Conservation (phyloP, 1,140 invertebrate species). For the Drosophila sproati region DNA sequence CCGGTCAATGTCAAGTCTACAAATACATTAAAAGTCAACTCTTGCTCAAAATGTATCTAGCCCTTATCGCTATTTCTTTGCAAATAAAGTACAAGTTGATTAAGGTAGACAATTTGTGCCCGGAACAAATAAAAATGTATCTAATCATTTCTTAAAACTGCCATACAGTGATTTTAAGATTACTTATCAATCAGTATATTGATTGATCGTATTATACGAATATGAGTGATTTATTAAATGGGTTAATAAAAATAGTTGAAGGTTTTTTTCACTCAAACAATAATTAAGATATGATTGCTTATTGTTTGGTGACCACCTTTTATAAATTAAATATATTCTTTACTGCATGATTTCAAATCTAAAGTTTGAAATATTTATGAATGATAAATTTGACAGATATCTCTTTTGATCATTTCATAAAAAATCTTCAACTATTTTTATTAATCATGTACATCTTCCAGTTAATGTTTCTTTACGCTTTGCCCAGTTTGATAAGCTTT, state of each 20-base stretch:
- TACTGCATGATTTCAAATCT: too few species aligned
- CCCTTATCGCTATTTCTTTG: conserved; percentile 44
- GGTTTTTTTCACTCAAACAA: too few species aligned
- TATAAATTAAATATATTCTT: too few species aligned
- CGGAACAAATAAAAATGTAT: conserved; percentile 28
- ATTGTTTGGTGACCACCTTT: too few species aligned
- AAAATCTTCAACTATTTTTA: too few species aligned
- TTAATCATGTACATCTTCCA: too few species aligned
- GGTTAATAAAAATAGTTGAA: too few species aligned
- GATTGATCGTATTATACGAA: not conserved
- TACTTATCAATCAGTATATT: conserved; percentile 1
- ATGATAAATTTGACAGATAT: too few species aligned
- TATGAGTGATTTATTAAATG: not conserved
- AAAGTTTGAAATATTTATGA: too few species aligned
- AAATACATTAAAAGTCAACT: not conserved
- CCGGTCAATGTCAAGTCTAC: not conserved
- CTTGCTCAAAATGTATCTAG: conserved; percentile 1
- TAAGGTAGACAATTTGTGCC: conserved; percentile 2
- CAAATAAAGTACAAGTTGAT: conserved; percentile 35
- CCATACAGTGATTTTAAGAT: conserved; percentile 8
- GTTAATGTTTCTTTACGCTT: too few species aligned
- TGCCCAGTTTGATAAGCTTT: not conserved
- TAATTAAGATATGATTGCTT: too few species aligned
- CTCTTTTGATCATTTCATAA: too few species aligned
- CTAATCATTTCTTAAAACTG: conserved; percentile 37